Conservation (phyloP, 2,113 vertebrate genomes). For the Prunella himalayana region DNA sequence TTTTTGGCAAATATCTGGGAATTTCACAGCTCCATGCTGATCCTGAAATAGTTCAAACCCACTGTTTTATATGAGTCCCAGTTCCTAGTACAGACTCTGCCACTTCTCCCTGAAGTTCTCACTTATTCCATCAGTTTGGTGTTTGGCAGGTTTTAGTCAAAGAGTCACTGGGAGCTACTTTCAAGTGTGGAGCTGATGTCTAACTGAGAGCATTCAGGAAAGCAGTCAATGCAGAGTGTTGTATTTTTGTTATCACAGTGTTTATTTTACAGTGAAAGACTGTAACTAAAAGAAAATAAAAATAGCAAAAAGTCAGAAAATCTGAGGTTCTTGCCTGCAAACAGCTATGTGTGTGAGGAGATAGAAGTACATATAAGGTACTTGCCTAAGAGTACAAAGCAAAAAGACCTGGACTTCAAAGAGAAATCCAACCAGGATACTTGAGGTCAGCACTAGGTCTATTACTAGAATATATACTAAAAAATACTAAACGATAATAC, state of each 20-base stretch:
- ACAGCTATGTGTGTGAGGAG: background rate
- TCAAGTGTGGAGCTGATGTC: background rate
- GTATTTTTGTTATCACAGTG: background rate
- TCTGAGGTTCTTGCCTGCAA: background rate
- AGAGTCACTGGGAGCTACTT: background rate
- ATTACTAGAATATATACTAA: background rate
- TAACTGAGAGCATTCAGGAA: background rate
- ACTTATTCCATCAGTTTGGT: background rate
- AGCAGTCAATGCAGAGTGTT: background rate
- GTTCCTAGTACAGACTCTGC: background rate
- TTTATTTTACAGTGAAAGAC: background rate
- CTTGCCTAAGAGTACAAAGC: background rate
- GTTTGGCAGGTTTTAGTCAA: constrained; percentile 9
- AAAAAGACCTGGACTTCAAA: background rate
- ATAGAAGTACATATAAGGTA: background rate
- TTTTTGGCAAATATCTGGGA: background rate
- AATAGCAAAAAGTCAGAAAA: background rate
- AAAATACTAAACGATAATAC: background rate
- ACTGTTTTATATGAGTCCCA: background rate
- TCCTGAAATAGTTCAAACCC: background rate
- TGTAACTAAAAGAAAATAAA: background rate
- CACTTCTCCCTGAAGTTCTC: background rate
- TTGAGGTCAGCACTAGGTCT: background rate
- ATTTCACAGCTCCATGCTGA: background rate
- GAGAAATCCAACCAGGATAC: background rate